Evolutionary conservation across 1,140 invertebrate genomes (phyloP).

Genomic region (Ceratina japonica): DNA sequence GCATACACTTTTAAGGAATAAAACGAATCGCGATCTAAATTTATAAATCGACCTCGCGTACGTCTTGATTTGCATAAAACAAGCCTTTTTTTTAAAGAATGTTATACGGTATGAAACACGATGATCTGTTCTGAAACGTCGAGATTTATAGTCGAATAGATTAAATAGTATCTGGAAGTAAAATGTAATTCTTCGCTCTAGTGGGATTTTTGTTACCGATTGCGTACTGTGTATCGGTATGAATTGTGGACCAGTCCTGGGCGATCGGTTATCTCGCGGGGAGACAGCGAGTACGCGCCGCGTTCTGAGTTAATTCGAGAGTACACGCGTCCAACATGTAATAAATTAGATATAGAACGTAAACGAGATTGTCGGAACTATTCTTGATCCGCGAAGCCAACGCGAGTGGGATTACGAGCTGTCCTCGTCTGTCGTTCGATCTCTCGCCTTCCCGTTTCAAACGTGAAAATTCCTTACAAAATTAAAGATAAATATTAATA

Average conservation of each 20-base stretch:
- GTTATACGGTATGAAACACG: no score
- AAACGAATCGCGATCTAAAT: not conserved
- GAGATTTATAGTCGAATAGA: no score
- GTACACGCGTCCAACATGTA: constrained; percentile 39
- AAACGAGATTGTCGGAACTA: constrained; percentile 49
- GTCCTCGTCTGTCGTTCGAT: not conserved
- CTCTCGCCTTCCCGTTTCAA: not conserved
- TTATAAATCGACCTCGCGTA: no score
- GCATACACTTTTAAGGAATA: not conserved
- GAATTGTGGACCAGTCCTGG: constrained; percentile 44
- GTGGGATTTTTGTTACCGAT: constrained; percentile 17
- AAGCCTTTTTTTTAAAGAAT: no score
- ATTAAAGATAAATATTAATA: no score
- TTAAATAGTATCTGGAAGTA: not conserved
- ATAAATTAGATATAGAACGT: constrained; percentile 49
- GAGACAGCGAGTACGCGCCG: constrained; percentile 1
- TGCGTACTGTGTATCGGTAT: constrained; percentile 33
- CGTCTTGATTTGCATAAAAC: no score
- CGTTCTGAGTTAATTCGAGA: constrained; percentile 48
- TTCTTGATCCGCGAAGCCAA: constrained; percentile 41
- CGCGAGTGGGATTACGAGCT: constrained; percentile 37
- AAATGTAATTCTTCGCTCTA: constrained; percentile 9
- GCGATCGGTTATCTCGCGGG: constrained; percentile 39
- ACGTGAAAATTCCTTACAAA: no score
- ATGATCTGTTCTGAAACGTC: no score